Evolutionary conservation across 2,888 invertebrate species (phyloP), one percentile per base, ranked within the genome.

Genomic region (Clostera curtula): DNA sequence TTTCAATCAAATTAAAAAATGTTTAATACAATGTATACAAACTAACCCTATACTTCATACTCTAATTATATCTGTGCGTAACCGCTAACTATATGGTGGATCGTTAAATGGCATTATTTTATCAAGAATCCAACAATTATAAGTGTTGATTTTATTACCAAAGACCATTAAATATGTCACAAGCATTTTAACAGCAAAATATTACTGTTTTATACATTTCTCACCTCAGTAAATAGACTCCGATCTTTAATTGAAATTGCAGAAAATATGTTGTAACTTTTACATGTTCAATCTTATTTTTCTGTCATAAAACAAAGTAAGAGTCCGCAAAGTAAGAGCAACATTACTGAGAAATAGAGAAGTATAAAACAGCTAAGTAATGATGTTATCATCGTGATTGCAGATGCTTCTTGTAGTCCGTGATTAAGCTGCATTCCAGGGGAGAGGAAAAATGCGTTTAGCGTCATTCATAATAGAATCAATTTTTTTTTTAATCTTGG

Each of bases 351-450:
- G n/a, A 27, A 26, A 31, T 32, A 24, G 24, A 30, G 29, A 23
- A 9, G 10, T 23, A 15, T 8, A 49, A 39, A 49, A 44, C 43
- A 48, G 45, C 45, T 12, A 12, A 8, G 27, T 29, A 25, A 26
- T 31, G 43, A 38, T 49, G 47, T 49, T 38, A 30, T 36, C 34
- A 36, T 37, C 32, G 46, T 49, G 47, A 27, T 32, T 34, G 34
- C 36, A 27, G 37, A 31, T 27, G 31, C 31, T 29, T 26, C 17
- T 36, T 34, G 57, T 43, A 50, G 63, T 70, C 68, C 68, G 66
- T 59, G 61, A 46, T 79, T 83, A 83, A 74, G 82, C 82, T 83
- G 82, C 82, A 79, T 79, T 79, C 82, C 82, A 42, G 58, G 49
- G 56, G 46, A 49, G 40, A 49, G 37, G 49, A 52, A 58, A 58